Evolutionary conservation across 2,888 invertebrate genomes (phyloP).

Genomic region (Oithona nana): DNA sequence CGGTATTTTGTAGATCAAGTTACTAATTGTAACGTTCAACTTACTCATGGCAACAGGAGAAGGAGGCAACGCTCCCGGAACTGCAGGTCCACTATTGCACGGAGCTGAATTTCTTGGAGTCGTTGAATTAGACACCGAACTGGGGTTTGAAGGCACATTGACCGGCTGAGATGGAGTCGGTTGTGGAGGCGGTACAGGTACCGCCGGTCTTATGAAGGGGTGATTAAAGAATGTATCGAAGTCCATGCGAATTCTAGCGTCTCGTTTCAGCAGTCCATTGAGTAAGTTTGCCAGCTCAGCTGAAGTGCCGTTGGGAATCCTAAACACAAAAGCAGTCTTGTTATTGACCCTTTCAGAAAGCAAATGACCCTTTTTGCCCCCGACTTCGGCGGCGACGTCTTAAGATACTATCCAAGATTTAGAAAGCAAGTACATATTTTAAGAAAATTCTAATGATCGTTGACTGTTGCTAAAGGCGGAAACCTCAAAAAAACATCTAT

Average conservation of each 20-base stretch:
- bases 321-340: too few species aligned
- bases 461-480: too few species aligned
- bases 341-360: too few species aligned
- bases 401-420: too few species aligned
- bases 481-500: too few species aligned
- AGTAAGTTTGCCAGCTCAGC: slow-evolving; percentile 68
- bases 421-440: too few species aligned
- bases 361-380: too few species aligned
- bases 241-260: slow-evolving; percentile 82
- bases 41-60: not conserved
- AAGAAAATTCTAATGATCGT: too few species aligned
- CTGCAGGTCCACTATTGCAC: not conserved
- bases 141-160: not conserved
- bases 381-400: too few species aligned
- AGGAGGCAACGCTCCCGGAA: slow-evolving; percentile 7
- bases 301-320: slow-evolving; percentile 84
- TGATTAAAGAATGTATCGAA: slow-evolving; percentile 92
- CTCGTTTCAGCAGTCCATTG: slow-evolving; percentile 59
- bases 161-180: slow-evolving; percentile 22
- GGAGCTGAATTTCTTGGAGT: not conserved
- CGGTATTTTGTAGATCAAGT: too few species aligned
- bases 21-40: too few species aligned
- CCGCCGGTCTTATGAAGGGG: slow-evolving; percentile 39
- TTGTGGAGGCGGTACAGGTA: slow-evolving; percentile 12
- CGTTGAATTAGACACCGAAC: not conserved